Evolutionary conservation across 1,140 invertebrate species (phyloP), one percentile per base, ranked within the genome.

Genomic region (Achatina immaculata): DNA sequence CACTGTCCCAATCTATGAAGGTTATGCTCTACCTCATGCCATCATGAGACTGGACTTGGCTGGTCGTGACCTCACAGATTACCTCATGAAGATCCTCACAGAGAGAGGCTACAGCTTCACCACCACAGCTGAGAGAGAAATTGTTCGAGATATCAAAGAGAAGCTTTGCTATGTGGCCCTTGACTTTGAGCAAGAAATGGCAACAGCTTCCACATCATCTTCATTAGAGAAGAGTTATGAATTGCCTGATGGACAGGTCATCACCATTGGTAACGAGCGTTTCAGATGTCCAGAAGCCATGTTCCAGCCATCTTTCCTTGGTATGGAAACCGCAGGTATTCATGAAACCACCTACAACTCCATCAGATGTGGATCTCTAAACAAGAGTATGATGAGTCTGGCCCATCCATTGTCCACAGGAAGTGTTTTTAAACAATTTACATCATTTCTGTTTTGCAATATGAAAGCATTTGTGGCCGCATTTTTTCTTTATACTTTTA

Each of bases 1-100:
- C 82, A 83, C 84, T 31, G 42, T 73, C 9, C 71, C 71, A 1
- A 51, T 73, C 71, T 73, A 38, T 73, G 43, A 73, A 73, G 71
- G 71, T 51, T 51, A 51, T 34, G 42, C 71, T 34, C n/a, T 73
- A n/a, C 21, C 28, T 34, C 4, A 73, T 31, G 71, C 71, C 31
- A 73, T 73, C 42, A 73, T 2, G 43, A 73, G 43, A 48, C 9
- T 73, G 28, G 42, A 51, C 42, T 21, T 73, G 45, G 42, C 71
- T 51, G 69, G 69, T 43, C 71, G 45, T 73, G 71, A 73, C 28
- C 43, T 51, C 24, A 73, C 71, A 45, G 6, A 73, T 51, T 73
- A 73, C 71, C n/a, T 83, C 85, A 88, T 88, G 81, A 96, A 98
- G 93, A 96, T 97, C 92, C 97, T 97, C 89, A 97, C 96, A 83